Conservation (phyloP, 2,113 vertebrate genomes). For the Hepsetus odoe region DNA sequence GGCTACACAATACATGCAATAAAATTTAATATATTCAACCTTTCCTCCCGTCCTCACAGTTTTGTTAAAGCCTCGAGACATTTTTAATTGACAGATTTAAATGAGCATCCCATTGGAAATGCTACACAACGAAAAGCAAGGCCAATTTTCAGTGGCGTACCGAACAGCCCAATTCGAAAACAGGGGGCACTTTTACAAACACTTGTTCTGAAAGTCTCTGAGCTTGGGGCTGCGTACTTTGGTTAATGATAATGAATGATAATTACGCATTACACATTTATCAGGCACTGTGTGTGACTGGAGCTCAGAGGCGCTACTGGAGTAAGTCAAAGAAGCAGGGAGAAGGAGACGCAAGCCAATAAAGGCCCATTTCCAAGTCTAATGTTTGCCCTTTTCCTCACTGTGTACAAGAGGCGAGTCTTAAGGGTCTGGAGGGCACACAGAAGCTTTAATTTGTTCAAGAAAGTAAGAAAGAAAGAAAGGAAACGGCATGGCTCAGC, state of each 20-base stretch:
- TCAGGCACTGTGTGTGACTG: slow-evolving; percentile 49
- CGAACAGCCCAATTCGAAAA: slow-evolving; percentile 22
- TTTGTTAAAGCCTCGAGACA: too few species aligned
- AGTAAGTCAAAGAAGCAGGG: slow-evolving; percentile 40
- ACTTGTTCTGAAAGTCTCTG: slow-evolving; percentile 45
- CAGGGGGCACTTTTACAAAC: slow-evolving; percentile 35
- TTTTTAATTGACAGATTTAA: too few species aligned
- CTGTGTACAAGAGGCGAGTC: background rate
- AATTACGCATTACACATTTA: slow-evolving; percentile 61
- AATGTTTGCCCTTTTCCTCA: slow-evolving; percentile 41
- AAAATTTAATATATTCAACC: too few species aligned
- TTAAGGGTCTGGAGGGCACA: slow-evolving; percentile 1
- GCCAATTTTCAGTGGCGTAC: slow-evolving; percentile 11
- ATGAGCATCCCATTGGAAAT: too few species aligned
- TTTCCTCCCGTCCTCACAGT: too few species aligned
- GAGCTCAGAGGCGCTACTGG: slow-evolving; percentile 41
- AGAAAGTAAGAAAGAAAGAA: background rate
- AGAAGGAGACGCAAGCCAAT: slow-evolving; percentile 43
- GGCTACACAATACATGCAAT: too few species aligned
- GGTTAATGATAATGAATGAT: slow-evolving; percentile 61
- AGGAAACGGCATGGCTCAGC: slow-evolving; percentile 9
- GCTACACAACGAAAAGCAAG: too few species aligned
- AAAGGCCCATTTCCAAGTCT: slow-evolving; percentile 49
- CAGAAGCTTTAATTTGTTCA: slow-evolving; percentile 21
- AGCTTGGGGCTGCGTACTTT: slow-evolving; percentile 46